Percentiles rank a stretch among this genome's conserved stretches.
phyloP scores from a whole-genome alignment of 1,140 invertebrate species.

The Sycobia sp. region DNA sequence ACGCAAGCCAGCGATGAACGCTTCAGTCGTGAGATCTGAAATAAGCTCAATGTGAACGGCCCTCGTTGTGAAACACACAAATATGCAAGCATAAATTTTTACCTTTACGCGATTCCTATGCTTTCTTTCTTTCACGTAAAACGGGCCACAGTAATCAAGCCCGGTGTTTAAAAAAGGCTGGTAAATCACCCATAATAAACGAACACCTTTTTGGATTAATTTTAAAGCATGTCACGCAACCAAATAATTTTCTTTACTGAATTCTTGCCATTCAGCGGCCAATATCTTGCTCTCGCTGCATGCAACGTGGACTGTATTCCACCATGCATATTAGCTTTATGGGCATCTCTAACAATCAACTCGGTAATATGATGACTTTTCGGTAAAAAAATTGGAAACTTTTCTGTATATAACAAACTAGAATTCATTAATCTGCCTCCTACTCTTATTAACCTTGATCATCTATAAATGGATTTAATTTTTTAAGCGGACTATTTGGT shows the following conservation, averaged over 20 bases:
- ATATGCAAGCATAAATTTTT: slow-evolving; percentile 31
- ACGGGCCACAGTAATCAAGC: no score
- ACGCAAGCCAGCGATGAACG: slow-evolving; percentile 42
- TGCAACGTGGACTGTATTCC: slow-evolving; percentile 38
- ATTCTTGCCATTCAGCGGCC: slow-evolving; percentile 39
- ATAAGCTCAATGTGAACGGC: slow-evolving; percentile 49
- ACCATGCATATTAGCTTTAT: slow-evolving; percentile 38
- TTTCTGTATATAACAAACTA: slow-evolving; percentile 37
- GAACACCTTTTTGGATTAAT: background rate
- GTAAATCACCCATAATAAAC: slow-evolving; percentile 50
- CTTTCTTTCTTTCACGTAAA: slow-evolving; percentile 39
- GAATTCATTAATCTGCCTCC: slow-evolving; percentile 42
- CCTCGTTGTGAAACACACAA: slow-evolving; percentile 35
- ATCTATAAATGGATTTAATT: slow-evolving; percentile 41
- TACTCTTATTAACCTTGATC: slow-evolving; percentile 40
- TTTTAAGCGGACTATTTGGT: slow-evolving; percentile 11
- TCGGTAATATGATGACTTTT: slow-evolving; percentile 35
- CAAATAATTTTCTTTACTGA: slow-evolving; percentile 31
- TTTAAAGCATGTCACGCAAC: slow-evolving; percentile 37
- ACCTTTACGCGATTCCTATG: slow-evolving; percentile 15
- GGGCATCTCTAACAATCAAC: slow-evolving; percentile 38
- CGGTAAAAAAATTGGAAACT: slow-evolving; percentile 43
- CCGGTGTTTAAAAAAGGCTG: slow-evolving; percentile 44
- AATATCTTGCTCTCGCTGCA: slow-evolving; percentile 40
- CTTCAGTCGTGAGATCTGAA: slow-evolving; percentile 39